Base-by-base conservation (phyloP, 2,888 invertebrate genomes). In the Synanthedon tipuliformis region DNA sequence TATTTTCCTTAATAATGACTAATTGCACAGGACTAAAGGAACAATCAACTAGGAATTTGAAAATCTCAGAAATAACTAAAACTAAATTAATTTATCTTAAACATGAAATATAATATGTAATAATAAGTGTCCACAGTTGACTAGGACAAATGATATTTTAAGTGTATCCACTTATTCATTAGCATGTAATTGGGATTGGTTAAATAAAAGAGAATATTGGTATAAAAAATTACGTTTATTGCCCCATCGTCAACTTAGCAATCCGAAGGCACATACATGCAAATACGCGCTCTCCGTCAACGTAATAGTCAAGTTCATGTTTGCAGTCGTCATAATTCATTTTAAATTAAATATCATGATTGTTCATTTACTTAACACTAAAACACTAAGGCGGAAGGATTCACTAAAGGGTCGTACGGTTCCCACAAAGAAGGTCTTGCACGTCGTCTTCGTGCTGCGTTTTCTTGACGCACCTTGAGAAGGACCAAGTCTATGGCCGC, bases 401-500 rank as follows among this genome's bases (percentile, higher is more conserved):
- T 73, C 66, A 86, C 70, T 62, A 87, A 69, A 49, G 83, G 84
- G 64, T 84, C 85, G 63, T 86, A 86, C 18, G 86, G 87, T 66
- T 81, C 84, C 55, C 82, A 65, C 11, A 81, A 68, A 34, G 78
- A 68, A 41, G 75, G 63, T 61, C 69, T 57, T 41, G 67, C 57
- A 34, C 99, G 79, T 56, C 74, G 75, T 34, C 60, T 54, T 52
- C 75, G 75, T 57, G 63, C 63, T 52, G 73, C 72, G 54, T 78
- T 73, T 57, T 83, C 81, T 55, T 76, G 66, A 55, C 79, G 71
- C 23, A 96, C 88, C 73, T 92, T 92, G 83, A 92, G 91, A 53
- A 96, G 85, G 89, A 97, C 95, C 51, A 99, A 86, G 68, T 98
- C 95, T 85, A 98, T 90, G 61, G 95, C 95, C 10, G 95, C 92